Evolutionary conservation across 1,140 invertebrate genomes (phyloP), one percentile per base, ranked within the genome.

Genomic region (Eumeta japonica): DNA sequence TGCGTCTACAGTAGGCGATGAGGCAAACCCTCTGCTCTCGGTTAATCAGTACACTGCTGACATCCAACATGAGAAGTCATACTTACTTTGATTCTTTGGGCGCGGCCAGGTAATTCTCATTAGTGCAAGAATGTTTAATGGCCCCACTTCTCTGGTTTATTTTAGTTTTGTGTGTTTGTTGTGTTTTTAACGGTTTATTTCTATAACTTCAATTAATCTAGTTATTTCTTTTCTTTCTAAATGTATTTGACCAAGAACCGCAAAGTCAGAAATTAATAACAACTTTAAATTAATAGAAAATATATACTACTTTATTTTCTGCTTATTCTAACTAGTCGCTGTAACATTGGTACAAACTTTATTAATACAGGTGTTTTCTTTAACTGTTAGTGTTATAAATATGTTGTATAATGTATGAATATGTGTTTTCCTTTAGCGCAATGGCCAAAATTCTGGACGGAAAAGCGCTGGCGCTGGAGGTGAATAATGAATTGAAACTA

Each of bases 381-480:
- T 20, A n/a, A 31, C 12, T 28, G 16, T 28, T 41, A 20, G 10
- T 31, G 18, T 37, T 27, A n/a, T n/a, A n/a, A n/a, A n/a, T n/a
- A n/a, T n/a, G n/a, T n/a, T n/a, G n/a, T n/a, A n/a, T n/a, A n/a
- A n/a, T n/a, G n/a, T n/a, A n/a, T n/a, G n/a, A n/a, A n/a, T n/a
- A n/a, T n/a, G n/a, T n/a, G 37, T 50, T 51, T 54, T 14, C 45
- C 30, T 16, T 35, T 39, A 73, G 65, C 37, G 62, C 70, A 7
- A 81, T 80, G 79, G 83, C 83, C 37, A 71, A 79, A 67, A 64
- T 93, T 35, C 87, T 96, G 35, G 84, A 94, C 76, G 92, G 92
- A 1, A 87, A 86, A 50, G 75, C 75, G 16, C 82, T 94, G 42
- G 83, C 92, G 0, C 64, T 81, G 28, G 80, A 90, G 30, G 86